A percentile compares a stretch with the other conserved stretches of the same genome.
These are phyloP conservation scores for Steatornis caripensis DNA, from an alignment of 2,113 vertebrate genomes.

Conservation along the genomic window DNA sequence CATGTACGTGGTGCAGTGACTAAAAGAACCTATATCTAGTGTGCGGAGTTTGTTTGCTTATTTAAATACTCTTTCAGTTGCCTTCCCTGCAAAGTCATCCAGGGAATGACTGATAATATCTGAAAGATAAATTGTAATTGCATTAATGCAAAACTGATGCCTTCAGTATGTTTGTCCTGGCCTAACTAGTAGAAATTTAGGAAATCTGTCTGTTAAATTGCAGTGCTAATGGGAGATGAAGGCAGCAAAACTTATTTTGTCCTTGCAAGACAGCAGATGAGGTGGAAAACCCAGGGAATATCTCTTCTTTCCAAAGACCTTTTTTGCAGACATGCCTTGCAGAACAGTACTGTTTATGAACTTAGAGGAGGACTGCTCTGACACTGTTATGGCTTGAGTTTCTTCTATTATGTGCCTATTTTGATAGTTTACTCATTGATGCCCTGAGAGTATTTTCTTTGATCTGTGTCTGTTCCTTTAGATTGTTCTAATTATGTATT, in stretches of 20 bases:
- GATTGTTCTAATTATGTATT: background rate
- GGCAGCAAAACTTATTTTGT: background rate
- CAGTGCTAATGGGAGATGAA: background rate
- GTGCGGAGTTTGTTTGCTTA: background rate
- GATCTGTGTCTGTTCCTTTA: background rate
- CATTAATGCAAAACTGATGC: background rate
- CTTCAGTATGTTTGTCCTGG: background rate
- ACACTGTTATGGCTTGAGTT: background rate
- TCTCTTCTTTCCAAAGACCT: too few relatives aligned
- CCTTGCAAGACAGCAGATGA: background rate
- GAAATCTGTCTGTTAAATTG: background rate
- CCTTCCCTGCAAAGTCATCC: background rate
- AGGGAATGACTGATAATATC: background rate
- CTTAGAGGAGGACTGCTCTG: background rate
- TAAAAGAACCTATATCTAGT: background rate
- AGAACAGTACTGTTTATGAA: background rate
- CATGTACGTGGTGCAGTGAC: background rate
- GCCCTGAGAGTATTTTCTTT: background rate
- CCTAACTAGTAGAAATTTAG: background rate
- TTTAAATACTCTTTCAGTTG: background rate
- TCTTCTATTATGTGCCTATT: background rate
- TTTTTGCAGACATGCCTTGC: background rate
- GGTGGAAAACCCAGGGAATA: background rate
- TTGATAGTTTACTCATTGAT: background rate
- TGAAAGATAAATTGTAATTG: background rate